Conservation (phyloP, 2,888 invertebrate genomes). For the Dolomedes plantarius region DNA sequence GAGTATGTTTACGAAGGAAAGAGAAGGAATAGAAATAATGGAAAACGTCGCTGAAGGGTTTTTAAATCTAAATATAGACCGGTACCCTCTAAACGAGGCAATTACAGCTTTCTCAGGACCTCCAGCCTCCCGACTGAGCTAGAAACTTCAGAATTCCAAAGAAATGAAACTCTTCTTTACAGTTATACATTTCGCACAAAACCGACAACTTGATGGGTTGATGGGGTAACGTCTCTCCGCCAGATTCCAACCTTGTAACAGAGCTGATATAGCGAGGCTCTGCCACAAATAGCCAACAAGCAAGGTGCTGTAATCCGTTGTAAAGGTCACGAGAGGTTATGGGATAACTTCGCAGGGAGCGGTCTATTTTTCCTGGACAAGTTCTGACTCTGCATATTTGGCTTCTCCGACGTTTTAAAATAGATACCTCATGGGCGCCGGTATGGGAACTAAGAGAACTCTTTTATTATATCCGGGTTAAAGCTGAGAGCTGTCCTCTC, state of each 20-base stretch:
- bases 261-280: constrained; percentile 38
- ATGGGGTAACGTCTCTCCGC: constrained; percentile 41
- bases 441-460: constrained; percentile 49
- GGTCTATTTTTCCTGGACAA: constrained; percentile 62
- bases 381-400: constrained; percentile 51
- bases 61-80: too few species aligned
- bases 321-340: constrained; percentile 38
- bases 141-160: not conserved
- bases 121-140: not conserved
- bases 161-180: not conserved
- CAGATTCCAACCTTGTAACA: constrained; percentile 23
- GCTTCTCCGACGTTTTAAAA: constrained; percentile 45
- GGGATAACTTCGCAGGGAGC: constrained; percentile 60
- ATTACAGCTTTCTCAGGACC: not conserved
- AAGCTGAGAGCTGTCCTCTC: constrained; percentile 38
- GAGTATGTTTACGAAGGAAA: too few species aligned
- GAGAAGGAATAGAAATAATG: too few species aligned
- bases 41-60: too few species aligned
- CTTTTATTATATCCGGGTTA: constrained; percentile 52
- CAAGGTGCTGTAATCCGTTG: constrained; percentile 57
- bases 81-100: not conserved
- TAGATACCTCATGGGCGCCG: constrained; percentile 43
- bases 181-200: constrained; percentile 11
- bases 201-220: constrained; percentile 14
- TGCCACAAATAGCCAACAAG: constrained; percentile 48